Base-by-base conservation (phyloP, 2,113 vertebrate species). In the Pholis gunnellus region DNA sequence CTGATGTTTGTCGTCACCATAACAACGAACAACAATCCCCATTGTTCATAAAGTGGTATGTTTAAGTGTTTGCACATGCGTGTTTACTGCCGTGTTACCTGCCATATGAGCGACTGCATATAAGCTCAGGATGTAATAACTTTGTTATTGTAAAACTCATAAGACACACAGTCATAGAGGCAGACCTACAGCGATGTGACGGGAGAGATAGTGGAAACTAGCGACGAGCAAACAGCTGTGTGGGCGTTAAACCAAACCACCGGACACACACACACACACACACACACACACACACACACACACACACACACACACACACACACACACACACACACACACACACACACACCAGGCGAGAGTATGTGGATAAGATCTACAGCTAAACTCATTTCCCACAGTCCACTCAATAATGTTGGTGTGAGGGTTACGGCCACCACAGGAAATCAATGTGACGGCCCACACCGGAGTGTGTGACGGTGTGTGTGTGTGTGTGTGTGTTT, bases 321-420 rank as follows among this genome's bases (percentile, higher is more conserved):
- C 38, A 38, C 38, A 38, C 38, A 38, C 38, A 38, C 38, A 38
- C 38, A 38, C 38, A 38, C 46, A 48, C 66, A 66, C 46, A 36
- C 31, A 72, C 36, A 73, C 56, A 60, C 40, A 60, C 71, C 42
- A 72, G 73, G 48, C 46, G 63, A 50, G 72, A 64, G 50, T 54
- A 7, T 72, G 61, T 73, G 50, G 75, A 87, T 84, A 82, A 77
- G 52, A 86, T 84, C 72, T 79, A 66, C 27, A 70, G 57, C 64
- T 29, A 56, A 83, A 81, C 83, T 81, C 36, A 85, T 87, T 87
- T 85, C 52, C 79, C 63, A 77, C 63, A 50, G 68, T 70, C n/a
- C 15, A 67, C 29, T 81, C 79, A 78, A 83, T 87, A 85, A 82
- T 7, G 56, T 59, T 44, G 44, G 63, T 71, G 38, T 80, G 82